phyloP scores from a whole-genome alignment of 2,797 vertebrate genomes.

The Sciaenops ocellatus region DNA sequence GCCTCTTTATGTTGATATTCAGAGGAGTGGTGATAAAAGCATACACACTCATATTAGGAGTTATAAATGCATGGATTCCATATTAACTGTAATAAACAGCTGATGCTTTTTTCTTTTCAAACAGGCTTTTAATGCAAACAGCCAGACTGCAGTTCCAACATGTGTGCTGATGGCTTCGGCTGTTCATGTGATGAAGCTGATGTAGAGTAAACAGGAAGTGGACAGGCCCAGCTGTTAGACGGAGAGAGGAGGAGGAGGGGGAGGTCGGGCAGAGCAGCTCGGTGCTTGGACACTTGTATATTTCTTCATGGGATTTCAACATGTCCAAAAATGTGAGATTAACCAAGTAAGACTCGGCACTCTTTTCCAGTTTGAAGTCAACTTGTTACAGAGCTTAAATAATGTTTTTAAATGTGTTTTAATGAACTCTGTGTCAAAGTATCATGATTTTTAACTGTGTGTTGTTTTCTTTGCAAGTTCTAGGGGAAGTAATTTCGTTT shows the following conservation, averaged over 20 bases:
- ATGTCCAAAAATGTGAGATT: neutral
- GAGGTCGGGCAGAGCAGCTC: slow-evolving; percentile 33
- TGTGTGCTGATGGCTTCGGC: slow-evolving; percentile 9
- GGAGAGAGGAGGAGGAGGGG: neutral
- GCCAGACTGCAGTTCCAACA: slow-evolving; percentile 7
- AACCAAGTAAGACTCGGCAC: neutral
- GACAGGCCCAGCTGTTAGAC: slow-evolving; percentile 56
- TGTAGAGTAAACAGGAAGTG: slow-evolving; percentile 69
- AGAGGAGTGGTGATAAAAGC: neutral
- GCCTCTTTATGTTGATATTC: neutral
- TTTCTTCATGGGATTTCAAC: slow-evolving; percentile 9
- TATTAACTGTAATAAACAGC: neutral
- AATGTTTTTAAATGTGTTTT: neutral
- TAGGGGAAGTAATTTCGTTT: neutral
- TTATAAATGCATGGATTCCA: slow-evolving; percentile 1
- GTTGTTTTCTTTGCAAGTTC: neutral
- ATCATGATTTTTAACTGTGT: no score
- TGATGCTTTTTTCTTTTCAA: fast-evolving
- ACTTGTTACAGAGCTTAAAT: neutral
- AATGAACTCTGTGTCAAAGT: neutral
- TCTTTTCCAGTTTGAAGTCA: neutral
- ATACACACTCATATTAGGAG: neutral
- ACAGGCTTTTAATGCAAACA: neutral
- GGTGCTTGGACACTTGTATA: neutral
- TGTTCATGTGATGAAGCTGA: slow-evolving; percentile 34